Conservation (phyloP, 2,888 invertebrate species). For the Oxytorus armatus region DNA sequence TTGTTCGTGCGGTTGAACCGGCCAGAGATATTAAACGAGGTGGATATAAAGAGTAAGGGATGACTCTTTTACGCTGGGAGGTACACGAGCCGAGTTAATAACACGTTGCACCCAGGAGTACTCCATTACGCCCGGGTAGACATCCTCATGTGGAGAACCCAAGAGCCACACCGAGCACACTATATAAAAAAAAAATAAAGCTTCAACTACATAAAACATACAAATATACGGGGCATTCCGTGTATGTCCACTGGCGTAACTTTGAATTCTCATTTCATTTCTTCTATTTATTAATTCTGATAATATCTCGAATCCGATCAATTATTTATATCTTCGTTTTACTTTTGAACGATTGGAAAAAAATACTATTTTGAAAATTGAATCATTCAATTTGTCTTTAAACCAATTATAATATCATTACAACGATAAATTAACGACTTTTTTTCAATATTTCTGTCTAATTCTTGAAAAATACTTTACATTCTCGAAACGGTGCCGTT, state of each 20-base stretch:
- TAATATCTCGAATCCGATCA: too few species aligned
- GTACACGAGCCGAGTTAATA: constrained; percentile 67
- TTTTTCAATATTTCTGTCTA: background rate
- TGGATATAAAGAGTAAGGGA: constrained; percentile 38
- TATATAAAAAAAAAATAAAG: constrained; percentile 19
- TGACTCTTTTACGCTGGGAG: constrained; percentile 64
- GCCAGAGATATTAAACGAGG: constrained; percentile 32
- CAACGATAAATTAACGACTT: too few species aligned
- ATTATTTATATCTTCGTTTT: too few species aligned
- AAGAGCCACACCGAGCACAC: constrained; percentile 13
- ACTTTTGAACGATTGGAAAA: too few species aligned
- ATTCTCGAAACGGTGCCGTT: too few species aligned
- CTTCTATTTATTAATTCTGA: background rate
- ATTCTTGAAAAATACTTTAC: background rate
- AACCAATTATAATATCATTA: too few species aligned
- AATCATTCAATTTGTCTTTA: too few species aligned
- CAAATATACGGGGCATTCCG: constrained; percentile 6
- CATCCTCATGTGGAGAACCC: constrained; percentile 39
- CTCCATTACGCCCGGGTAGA: constrained; percentile 65
- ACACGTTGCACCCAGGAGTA: constrained; percentile 68
- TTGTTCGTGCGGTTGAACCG: constrained; percentile 17
- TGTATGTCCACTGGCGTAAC: background rate
- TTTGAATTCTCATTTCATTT: background rate
- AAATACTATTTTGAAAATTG: too few species aligned
- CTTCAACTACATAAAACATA: constrained; percentile 11